Percentiles rank a stretch among this genome's conserved stretches.
Evolutionary conservation across 2,888 invertebrate genomes (phyloP).

Genomic region (Cryptocephalus moraei): DNA sequence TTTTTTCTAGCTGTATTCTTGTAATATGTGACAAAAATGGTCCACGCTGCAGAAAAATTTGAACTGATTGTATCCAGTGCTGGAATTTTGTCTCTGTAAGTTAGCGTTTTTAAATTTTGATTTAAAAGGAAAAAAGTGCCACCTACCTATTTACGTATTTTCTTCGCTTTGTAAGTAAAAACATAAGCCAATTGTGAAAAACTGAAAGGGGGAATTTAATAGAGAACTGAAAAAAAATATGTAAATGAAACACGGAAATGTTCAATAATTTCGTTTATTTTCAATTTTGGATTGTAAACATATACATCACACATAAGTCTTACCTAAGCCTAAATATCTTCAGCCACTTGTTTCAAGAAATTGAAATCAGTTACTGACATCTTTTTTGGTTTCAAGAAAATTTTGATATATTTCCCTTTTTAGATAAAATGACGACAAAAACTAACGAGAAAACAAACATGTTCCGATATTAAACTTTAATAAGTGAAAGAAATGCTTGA

Average conservation of each 20-base stretch:
- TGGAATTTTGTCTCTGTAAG: slow-evolving; percentile 36
- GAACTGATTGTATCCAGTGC: slow-evolving; percentile 21
- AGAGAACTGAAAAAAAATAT: slow-evolving; percentile 18
- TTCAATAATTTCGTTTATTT: slow-evolving; percentile 38
- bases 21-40: background rate
- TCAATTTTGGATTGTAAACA: slow-evolving; percentile 41
- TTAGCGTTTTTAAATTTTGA: slow-evolving; percentile 16
- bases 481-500: too few relatives aligned
- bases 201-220: slow-evolving; percentile 13
- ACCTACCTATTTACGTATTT: slow-evolving; percentile 31
- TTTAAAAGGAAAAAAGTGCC: slow-evolving; percentile 27
- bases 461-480: too few relatives aligned
- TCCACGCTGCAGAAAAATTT: background rate
- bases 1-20: background rate
- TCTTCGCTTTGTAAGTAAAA: slow-evolving; percentile 7
- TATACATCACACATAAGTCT: slow-evolving; percentile 41
- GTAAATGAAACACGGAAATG: slow-evolving; percentile 27
- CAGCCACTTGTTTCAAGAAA: slow-evolving; percentile 8
- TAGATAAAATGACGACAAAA: background rate
- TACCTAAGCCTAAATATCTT: slow-evolving; percentile 27
- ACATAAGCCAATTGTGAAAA: slow-evolving; percentile 8
- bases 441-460: too few relatives aligned
- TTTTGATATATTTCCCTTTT: slow-evolving; percentile 33
- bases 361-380: slow-evolving; percentile 13
- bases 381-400: slow-evolving; percentile 36